Percentiles rank a stretch among this genome's conserved stretches.
These are phyloP conservation scores for Ochropacha duplaris DNA, from an alignment of 2,888 invertebrate species.

Conservation along the genomic window DNA sequence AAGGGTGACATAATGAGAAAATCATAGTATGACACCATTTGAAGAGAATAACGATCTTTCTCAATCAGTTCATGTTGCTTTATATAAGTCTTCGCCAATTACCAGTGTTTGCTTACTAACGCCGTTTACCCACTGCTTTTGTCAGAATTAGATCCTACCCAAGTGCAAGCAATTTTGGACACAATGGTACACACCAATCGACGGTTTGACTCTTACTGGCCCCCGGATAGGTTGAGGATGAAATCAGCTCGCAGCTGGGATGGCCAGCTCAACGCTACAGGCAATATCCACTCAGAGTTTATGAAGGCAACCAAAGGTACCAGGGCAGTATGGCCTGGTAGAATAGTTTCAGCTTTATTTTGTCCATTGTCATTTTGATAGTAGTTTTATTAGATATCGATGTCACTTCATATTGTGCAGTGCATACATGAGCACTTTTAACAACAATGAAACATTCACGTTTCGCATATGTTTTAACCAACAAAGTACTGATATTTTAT, in stretches of 20 bases:
- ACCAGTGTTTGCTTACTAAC: constrained; percentile 49
- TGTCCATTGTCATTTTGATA: constrained; percentile 15
- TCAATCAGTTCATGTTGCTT: too few species aligned
- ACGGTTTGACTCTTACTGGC: constrained; percentile 70
- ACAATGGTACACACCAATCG: constrained; percentile 61
- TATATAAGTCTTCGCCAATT: neutral
- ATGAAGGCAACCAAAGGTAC: constrained; percentile 73
- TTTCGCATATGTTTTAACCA: neutral
- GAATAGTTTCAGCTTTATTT: constrained; percentile 42
- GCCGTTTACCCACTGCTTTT: constrained; percentile 59
- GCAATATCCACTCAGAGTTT: constrained; percentile 62
- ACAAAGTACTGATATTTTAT: neutral
- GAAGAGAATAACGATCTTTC: too few species aligned
- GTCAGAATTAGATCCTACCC: constrained; percentile 73
- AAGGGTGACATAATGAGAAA: too few species aligned
- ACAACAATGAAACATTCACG: neutral
- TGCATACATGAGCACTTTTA: neutral
- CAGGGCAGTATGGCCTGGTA: constrained; percentile 41
- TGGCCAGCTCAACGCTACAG: constrained; percentile 60
- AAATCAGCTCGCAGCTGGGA: constrained; percentile 61
- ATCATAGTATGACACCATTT: too few species aligned
- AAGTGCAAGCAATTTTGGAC: constrained; percentile 72
- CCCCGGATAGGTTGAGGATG: constrained; percentile 52
- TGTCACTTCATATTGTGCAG: neutral
- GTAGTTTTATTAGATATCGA: neutral